Evolutionary conservation across 1,140 invertebrate genomes (phyloP).

Genomic region (Gerris buenoi): DNA sequence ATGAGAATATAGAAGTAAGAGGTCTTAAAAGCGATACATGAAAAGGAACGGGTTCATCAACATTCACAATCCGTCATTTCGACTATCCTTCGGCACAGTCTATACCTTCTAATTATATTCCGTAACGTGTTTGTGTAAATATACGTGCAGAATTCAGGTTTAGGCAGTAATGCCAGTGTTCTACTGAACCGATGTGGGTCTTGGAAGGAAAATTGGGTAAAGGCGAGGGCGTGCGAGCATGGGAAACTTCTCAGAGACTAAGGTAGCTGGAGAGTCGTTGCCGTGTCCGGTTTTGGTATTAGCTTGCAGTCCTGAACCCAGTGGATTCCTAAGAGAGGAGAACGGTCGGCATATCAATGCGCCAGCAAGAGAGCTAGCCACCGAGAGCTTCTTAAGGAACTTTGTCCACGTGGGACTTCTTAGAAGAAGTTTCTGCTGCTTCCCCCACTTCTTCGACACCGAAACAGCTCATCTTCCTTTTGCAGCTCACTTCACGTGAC

Average conservation of each 20-base stretch:
- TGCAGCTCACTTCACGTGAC: background rate
- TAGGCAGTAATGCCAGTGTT: no score
- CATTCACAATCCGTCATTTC: no score
- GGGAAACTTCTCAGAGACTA: background rate
- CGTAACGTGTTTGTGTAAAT: no score
- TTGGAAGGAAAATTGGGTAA: background rate
- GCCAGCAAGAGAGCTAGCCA: background rate
- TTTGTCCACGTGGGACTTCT: background rate
- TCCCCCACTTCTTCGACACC: background rate
- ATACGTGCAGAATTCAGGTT: no score
- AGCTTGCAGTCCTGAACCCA: background rate
- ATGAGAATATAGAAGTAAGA: no score
- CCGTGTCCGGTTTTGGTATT: background rate
- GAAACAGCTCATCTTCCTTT: background rate
- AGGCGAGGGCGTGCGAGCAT: background rate
- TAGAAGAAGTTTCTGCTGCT: background rate
- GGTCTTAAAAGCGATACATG: no score
- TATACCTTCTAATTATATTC: no score
- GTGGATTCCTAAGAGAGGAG: background rate
- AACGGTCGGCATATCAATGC: background rate
- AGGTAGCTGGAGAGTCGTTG: no score
- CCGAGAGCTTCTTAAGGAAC: background rate
- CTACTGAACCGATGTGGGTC: background rate
- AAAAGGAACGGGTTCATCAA: no score
- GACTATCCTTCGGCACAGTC: no score